phyloP scores from a whole-genome alignment of 1,140 invertebrate genomes.

The Oreohelix idahoensis region DNA sequence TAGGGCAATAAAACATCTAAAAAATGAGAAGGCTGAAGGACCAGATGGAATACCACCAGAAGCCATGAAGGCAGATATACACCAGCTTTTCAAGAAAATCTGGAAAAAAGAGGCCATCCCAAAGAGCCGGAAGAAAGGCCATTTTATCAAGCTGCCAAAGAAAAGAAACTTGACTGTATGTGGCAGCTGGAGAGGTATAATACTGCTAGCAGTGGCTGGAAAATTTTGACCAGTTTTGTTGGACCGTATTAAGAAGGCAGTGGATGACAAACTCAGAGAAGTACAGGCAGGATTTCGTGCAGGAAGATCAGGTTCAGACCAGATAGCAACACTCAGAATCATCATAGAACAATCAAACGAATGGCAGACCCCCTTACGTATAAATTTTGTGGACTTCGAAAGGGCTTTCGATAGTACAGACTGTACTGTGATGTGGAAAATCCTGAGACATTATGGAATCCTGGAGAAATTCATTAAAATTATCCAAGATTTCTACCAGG shows the following conservation, averaged over 20 bases:
- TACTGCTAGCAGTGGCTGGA: conserved; percentile 26
- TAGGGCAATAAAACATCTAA: too few species aligned
- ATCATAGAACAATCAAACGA: conserved; percentile 57
- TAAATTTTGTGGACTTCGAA: conserved; percentile 56
- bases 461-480: conserved; percentile 46
- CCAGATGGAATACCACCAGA: too few species aligned
- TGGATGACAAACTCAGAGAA: conserved; percentile 35
- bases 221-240: conserved; percentile 47
- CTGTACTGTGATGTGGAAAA: conserved; percentile 49
- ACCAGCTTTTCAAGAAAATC: too few species aligned
- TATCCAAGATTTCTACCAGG: conserved; percentile 46
- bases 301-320: conserved; percentile 48
- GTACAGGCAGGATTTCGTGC: conserved; percentile 43
- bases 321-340: conserved; percentile 48
- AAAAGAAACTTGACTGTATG: conserved; percentile 48
- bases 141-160: conserved; percentile 6
- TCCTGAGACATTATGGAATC: conserved; percentile 48
- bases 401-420: conserved; percentile 55
- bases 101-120: too few species aligned
- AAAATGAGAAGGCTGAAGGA: too few species aligned
- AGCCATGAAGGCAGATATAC: too few species aligned
- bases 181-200: conserved; percentile 51
- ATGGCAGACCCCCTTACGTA: conserved; percentile 51
- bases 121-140: too few species aligned
- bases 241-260: conserved; percentile 27